These are phyloP conservation scores for Pseudanteris insignis DNA, from an alignment of 2,888 invertebrate genomes.

Conservation along the genomic window DNA sequence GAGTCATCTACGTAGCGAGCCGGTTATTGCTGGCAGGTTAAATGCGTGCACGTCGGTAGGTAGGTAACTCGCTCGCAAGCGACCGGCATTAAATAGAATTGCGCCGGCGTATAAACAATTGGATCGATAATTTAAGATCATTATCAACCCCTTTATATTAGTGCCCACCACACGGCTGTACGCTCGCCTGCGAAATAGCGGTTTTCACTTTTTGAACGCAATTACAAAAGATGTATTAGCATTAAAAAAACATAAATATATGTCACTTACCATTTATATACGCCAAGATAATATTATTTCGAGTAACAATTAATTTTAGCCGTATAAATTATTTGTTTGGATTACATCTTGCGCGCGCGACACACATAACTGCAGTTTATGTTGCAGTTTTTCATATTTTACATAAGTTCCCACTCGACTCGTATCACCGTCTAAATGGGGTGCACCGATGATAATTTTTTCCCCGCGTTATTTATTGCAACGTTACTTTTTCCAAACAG, in stretches of 20 bases:
- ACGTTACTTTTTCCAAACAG: constrained; percentile 7
- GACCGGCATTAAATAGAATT: constrained; percentile 60
- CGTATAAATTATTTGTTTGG: constrained; percentile 35
- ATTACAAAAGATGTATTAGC: constrained; percentile 38
- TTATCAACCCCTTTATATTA: constrained; percentile 64
- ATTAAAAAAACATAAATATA: constrained; percentile 41
- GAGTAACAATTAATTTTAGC: constrained; percentile 38
- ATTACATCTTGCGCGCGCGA: constrained; percentile 26
- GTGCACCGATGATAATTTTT: constrained; percentile 14
- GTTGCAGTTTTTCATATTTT: constrained; percentile 33
- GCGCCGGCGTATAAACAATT: constrained; percentile 65
- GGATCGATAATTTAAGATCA: constrained; percentile 66
- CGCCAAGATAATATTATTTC: constrained; percentile 42
- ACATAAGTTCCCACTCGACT: constrained; percentile 25
- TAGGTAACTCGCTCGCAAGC: constrained; percentile 49
- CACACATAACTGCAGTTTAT: constrained; percentile 27
- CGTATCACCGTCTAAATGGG: constrained; percentile 20
- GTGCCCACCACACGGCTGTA: constrained; percentile 57
- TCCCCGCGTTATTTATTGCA: constrained; percentile 11
- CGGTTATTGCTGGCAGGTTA: constrained; percentile 48
- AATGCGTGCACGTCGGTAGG: constrained; percentile 44
- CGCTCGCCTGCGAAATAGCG: constrained; percentile 54
- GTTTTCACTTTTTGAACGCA: constrained; percentile 51
- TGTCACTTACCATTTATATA: constrained; percentile 38
- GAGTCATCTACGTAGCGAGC: constrained; percentile 39